Base-by-base conservation (phyloP, 1,140 invertebrate species). In the Sweltsa coloradensis region DNA sequence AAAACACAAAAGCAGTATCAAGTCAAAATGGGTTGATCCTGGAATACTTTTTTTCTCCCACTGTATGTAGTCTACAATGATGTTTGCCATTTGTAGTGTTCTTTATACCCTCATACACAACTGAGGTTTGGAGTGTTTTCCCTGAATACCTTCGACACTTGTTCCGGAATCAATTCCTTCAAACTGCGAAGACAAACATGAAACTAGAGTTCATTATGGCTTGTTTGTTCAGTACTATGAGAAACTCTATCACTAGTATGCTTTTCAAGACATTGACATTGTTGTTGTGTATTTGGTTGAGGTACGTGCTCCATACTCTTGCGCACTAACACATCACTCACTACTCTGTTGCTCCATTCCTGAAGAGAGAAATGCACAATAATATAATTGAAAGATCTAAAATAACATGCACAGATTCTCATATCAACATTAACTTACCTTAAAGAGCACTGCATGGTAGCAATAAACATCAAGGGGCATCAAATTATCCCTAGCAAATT, bases 381-480 rank as follows among this genome's bases (percentile, higher is more conserved):
- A 36, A 41, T 53, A 21, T 16, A 40, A 29, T 9, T 1, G n/a
- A 3, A 3, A n/a, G 27, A 27, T n/a, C 21, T n/a, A 29, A 9
- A 16, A 49, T 31, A 34, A 25, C 19, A 39, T 51, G 23, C 29
- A 14, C 41, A 27, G 1, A 42, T 24, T 13, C 2, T n/a, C 18
- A 7, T 23, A 9, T 22, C 18, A 51, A 24, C 21, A 14, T 31
- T 34, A 26, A 60, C 62, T 66, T 63, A 85, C 83, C 56, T 81
- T 67, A 54, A 96, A 81, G 37, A 94, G 67, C 47, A 76, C 63
- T 25, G 78, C 77, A 70, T 96, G 81, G 65, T 97, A 97, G 61
- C 93, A 97, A 60, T 90, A 81, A 31, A 97, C 77, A 64, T 96
- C 69, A 49, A 81, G 74, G 6, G 93, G 89, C 58, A 92, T 65